Conservation (phyloP, 2,113 vertebrate species). For the Dipodomys ordii region DNA sequence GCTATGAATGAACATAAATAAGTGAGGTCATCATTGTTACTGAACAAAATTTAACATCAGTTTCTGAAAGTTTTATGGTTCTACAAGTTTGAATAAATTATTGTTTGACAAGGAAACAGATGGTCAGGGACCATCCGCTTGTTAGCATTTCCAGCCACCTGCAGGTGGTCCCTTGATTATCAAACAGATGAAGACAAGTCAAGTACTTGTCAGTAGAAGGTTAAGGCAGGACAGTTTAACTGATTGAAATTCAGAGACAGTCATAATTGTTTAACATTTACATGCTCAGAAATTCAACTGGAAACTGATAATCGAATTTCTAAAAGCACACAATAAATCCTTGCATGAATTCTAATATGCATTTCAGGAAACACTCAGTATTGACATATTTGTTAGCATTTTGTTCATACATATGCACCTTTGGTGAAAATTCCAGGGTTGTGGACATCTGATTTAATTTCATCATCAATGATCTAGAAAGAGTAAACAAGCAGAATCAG, state of each 20-base stretch:
- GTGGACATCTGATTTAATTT: conserved; percentile 8
- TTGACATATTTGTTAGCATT: background rate
- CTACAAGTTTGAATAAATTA: background rate
- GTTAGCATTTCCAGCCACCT: background rate
- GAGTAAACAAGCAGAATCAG: background rate
- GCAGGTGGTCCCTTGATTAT: background rate
- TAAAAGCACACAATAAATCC: conserved; percentile 7
- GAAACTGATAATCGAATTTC: background rate
- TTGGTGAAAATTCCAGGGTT: background rate
- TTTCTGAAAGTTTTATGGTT: background rate
- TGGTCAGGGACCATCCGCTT: background rate
- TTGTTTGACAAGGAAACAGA: background rate
- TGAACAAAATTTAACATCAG: background rate
- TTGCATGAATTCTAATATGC: background rate
- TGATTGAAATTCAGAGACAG: background rate
- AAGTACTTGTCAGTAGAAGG: background rate
- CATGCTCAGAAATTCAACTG: background rate
- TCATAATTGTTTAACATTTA: background rate
- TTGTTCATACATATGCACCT: background rate
- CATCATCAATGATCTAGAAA: conserved; percentile 38
- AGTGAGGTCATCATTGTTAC: background rate
- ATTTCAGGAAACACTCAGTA: background rate
- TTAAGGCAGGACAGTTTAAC: background rate
- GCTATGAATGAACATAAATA: background rate
- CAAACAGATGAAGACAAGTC: background rate